These are phyloP conservation scores for Gymnosoma rotundatum DNA, from an alignment of 2,888 invertebrate genomes.

Conservation along the genomic window DNA sequence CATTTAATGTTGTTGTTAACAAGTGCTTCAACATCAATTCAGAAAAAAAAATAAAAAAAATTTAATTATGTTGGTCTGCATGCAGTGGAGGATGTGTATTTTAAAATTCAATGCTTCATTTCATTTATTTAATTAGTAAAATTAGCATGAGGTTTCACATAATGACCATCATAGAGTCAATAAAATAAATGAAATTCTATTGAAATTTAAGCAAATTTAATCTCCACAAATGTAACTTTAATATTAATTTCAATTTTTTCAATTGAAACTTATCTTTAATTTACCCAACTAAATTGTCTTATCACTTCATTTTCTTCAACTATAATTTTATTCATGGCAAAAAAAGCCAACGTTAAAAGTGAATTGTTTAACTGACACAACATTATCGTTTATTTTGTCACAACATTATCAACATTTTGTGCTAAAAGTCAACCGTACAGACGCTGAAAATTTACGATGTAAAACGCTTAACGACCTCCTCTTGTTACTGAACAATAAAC, in stretches of 20 bases:
- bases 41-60: background rate
- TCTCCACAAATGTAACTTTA: background rate
- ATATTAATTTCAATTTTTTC: constrained; percentile 1
- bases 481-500: constrained; percentile 19
- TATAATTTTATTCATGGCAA: constrained; percentile 73
- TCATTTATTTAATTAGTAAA: constrained; percentile 75
- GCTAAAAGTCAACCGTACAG: constrained; percentile 49
- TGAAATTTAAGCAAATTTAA: background rate
- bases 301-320: constrained; percentile 78
- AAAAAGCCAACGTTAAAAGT: constrained; percentile 17
- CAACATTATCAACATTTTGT: constrained; percentile 55
- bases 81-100: constrained; percentile 62
- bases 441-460: constrained; percentile 63
- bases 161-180: constrained; percentile 9
- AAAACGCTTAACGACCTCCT: constrained; percentile 62
- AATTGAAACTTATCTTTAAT: constrained; percentile 2
- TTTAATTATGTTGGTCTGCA: constrained; percentile 22
- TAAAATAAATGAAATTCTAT: background rate
- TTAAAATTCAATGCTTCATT: constrained; percentile 75
- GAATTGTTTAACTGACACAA: constrained; percentile 23
- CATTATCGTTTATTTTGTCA: constrained; percentile 58
- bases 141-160: background rate
- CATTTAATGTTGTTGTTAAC: constrained; percentile 49
- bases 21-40: constrained; percentile 52
- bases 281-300: constrained; percentile 23